Percentiles rank a stretch among this genome's conserved stretches.
Evolutionary conservation across 2,113 vertebrate species (phyloP).

Genomic region (Catagonus wagneri): DNA sequence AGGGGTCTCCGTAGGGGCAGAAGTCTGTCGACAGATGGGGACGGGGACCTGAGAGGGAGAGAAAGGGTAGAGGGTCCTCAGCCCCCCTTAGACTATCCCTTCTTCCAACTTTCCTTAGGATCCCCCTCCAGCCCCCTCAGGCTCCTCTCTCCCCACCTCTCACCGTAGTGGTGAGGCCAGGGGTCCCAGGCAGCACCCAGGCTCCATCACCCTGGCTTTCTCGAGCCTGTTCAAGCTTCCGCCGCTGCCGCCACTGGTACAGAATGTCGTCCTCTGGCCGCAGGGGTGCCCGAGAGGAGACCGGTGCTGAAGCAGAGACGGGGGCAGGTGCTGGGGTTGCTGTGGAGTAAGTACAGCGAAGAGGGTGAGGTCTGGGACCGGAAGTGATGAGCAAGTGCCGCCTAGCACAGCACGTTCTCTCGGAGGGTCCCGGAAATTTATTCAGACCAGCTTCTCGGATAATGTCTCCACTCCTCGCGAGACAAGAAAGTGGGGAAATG

Average conservation of each 20-base stretch:
- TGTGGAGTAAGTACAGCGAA: not conserved
- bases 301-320: not conserved
- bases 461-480: not conserved
- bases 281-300: slow-evolving; percentile 40
- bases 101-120: not conserved
- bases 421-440: not conserved
- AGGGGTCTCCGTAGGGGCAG: not conserved
- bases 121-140: not conserved
- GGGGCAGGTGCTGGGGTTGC: slow-evolving; percentile 1
- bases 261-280: slow-evolving; percentile 93
- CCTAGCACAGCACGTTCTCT: not conserved
- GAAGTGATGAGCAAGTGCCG: not conserved
- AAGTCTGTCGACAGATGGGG: not conserved
- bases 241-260: slow-evolving; percentile 93
- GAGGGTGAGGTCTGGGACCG: not conserved
- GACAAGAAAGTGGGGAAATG: not conserved
- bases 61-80: not conserved
- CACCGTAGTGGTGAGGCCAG: slow-evolving; percentile 34
- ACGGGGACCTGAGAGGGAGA: not conserved
- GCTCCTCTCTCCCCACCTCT: not conserved
- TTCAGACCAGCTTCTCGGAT: not conserved
- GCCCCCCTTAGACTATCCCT: no score
- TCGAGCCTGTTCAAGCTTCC: slow-evolving; percentile 90
- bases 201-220: slow-evolving; percentile 69
- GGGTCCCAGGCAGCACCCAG: slow-evolving; percentile 40